Base-by-base conservation (phyloP, 1,140 invertebrate genomes). In the Atta texana region DNA sequence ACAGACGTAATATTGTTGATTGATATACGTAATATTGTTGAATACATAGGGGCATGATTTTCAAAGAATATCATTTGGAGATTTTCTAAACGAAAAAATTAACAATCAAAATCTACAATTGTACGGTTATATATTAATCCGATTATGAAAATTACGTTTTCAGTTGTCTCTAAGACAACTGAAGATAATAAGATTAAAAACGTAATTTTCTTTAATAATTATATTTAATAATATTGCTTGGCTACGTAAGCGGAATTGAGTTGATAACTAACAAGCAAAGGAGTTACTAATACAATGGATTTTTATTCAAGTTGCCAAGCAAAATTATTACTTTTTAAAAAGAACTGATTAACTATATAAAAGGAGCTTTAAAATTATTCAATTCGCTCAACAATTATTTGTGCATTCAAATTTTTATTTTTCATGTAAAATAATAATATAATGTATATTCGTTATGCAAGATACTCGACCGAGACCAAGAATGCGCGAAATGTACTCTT, bases 111-210 rank as follows among this genome's bases (percentile, higher is more conserved):
- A n/a, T 85, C 34, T 24, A 82, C 28, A 55, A 74, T n/a, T 63
- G 51, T 51, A 51, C 49, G 34, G 86, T 87, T 69, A 49, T 63
- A 55, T 51, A 57, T 82, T 87, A 87, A 89, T 57, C 31, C 28
- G 57, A 87, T 87, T 89, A 64, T 6, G 24, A 24, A 24, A 24
- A 24, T 24, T 24, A 24, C 24, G 24, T 24, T 24, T 24, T 24
- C 24, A 24, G 24, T 24, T 24, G 7, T 69, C 51, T 80, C 81
- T 24, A 39, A 53, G 76, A 14, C 44, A 57, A 59, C 4, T 34
- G 1, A 31, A 24, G 24, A 6, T 77, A 88, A 88, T 87, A 55
- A 57, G 64, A 88, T 76, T 55, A 69, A 18, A 57, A 24, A 12
- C n/a, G 18, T 63, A 10, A 86, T 86, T 75, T 82, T 77, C 51